A percentile compares a stretch with the other conserved stretches of the same genome.
Evolutionary conservation across 2,797 vertebrate genomes (phyloP).

Genomic region (Mus caroli): DNA sequence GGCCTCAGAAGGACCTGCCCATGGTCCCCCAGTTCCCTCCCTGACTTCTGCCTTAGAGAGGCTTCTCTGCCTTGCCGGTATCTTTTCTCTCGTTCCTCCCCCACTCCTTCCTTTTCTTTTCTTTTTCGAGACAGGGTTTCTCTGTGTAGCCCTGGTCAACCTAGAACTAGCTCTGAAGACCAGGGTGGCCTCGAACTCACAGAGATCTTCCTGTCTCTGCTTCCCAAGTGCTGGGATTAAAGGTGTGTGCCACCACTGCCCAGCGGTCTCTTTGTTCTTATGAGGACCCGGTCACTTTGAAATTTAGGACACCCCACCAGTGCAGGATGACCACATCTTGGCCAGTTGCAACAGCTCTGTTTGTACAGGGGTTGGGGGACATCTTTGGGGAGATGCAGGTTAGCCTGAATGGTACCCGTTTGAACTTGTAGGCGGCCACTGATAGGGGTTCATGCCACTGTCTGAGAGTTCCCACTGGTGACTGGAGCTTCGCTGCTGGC

Average conservation of each 20-base stretch:
- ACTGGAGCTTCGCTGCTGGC: background rate
- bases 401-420: accelerated
- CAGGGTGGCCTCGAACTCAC: background rate
- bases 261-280: background rate
- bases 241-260: background rate
- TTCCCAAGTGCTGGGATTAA: background rate
- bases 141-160: background rate
- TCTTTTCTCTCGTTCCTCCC: accelerated
- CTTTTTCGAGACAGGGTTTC: background rate
- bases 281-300: background rate
- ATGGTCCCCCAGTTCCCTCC: background rate
- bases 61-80: background rate
- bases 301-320: background rate
- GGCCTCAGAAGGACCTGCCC: background rate
- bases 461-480: background rate
- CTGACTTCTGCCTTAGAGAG: accelerated
- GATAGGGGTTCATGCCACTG: too few relatives aligned
- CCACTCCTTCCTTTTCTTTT: background rate
- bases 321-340: background rate
- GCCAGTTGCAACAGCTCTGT: background rate
- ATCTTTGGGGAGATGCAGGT: background rate
- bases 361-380: background rate
- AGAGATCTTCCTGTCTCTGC: background rate
- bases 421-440: background rate
- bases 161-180: background rate